Conservation (phyloP, 1,140 invertebrate genomes). For the Mycetomoellerius zeteki region DNA sequence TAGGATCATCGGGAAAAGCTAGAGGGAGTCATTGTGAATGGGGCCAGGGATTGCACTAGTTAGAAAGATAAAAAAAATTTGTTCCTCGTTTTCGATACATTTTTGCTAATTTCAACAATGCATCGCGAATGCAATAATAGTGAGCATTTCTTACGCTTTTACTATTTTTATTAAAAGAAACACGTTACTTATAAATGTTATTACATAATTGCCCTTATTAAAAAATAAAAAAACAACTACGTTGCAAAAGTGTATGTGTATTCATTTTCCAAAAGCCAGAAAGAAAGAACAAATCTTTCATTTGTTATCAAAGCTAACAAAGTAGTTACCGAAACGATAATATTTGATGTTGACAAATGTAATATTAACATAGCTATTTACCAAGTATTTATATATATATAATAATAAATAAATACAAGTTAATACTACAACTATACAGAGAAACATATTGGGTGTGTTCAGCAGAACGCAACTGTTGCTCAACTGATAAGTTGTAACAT, state of each 20-base stretch:
- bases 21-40: conserved; percentile 61
- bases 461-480: too few species aligned
- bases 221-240: background rate
- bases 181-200: background rate
- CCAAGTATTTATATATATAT: background rate
- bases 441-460: too few species aligned
- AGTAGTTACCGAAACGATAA: background rate
- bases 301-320: background rate
- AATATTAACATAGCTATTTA: background rate
- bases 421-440: background rate
- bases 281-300: background rate
- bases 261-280: background rate
- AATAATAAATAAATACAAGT: conserved; percentile 6
- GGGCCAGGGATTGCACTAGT: conserved; percentile 46
- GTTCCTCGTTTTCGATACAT: conserved; percentile 12
- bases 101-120: conserved; percentile 31
- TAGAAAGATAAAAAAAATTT: conserved; percentile 53
- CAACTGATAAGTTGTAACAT: too few species aligned
- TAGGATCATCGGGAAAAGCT: conserved; percentile 82
- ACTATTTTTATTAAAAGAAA: background rate
- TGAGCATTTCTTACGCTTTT: background rate
- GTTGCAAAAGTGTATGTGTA: background rate
- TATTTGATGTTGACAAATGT: background rate
- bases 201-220: background rate
- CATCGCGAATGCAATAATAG: conserved; percentile 2